phyloP scores from a whole-genome alignment of 2,113 vertebrate species.

The Podarcis raffonei region DNA sequence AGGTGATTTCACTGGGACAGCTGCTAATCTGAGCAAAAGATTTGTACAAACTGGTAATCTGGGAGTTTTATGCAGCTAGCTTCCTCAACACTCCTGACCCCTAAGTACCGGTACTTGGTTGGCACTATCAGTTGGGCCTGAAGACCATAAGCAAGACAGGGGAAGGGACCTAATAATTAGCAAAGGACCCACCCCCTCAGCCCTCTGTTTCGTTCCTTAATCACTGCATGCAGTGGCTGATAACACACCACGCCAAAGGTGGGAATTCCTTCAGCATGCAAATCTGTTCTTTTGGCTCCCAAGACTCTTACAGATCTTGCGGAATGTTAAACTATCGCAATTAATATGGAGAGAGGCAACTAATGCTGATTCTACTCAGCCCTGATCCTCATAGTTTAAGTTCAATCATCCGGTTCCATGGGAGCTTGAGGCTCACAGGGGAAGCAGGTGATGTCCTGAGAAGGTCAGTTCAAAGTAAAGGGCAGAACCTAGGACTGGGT shows the following conservation, averaged over 20 bases:
- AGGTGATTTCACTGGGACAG: constrained; percentile 3
- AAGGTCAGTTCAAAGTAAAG: neutral
- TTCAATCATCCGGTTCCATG: neutral
- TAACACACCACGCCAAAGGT: neutral
- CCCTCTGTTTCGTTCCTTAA: neutral
- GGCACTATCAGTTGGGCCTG: neutral
- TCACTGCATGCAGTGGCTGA: neutral
- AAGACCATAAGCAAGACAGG: neutral
- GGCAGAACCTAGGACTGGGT: neutral
- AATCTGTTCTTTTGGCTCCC: neutral
- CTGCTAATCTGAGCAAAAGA: neutral
- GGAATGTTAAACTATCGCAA: neutral
- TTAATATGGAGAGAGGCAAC: neutral
- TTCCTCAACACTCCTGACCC: neutral
- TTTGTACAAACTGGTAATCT: neutral
- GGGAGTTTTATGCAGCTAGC: neutral
- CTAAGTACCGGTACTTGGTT: neutral
- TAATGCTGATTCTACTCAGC: neutral
- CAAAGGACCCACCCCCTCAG: too few relatives aligned
- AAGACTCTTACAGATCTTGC: neutral
- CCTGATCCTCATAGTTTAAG: neutral
- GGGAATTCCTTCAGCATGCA: neutral
- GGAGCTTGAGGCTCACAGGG: too few relatives aligned
- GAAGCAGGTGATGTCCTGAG: too few relatives aligned
- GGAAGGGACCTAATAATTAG: neutral